Evolutionary conservation across 2,797 vertebrate genomes (phyloP).

Genomic region (Meriones psammophilus): DNA sequence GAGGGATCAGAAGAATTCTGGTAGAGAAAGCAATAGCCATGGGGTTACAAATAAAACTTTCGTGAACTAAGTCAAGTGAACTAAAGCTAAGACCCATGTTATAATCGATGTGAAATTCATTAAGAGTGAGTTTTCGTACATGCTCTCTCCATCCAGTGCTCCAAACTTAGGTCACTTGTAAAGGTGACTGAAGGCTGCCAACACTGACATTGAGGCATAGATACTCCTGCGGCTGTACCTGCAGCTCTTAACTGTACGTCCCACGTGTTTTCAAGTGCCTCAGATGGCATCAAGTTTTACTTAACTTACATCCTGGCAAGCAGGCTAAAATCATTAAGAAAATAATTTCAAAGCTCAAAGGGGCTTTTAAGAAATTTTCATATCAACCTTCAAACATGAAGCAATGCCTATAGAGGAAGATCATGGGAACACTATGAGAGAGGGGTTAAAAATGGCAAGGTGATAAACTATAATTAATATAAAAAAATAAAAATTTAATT

Average conservation of each 20-base stretch:
- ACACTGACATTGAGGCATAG: not conserved
- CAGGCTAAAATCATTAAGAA: slow-evolving; percentile 36
- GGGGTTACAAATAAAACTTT: not conserved
- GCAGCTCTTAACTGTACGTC: not conserved
- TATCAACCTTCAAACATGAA: slow-evolving; percentile 39
- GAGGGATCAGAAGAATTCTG: slow-evolving; percentile 26
- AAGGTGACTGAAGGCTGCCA: not conserved
- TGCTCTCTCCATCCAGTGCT: not conserved
- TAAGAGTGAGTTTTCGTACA: not conserved
- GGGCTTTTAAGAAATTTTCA: slow-evolving; percentile 48
- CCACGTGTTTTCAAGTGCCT: not conserved
- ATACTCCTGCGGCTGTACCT: not conserved
- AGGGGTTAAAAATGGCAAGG: no score
- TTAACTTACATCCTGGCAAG: not conserved
- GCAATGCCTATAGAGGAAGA: not conserved
- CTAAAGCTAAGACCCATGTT: slow-evolving; percentile 15
- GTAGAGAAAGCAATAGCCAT: not conserved
- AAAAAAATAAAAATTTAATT: no score
- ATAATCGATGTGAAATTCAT: slow-evolving; percentile 14
- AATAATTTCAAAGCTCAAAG: slow-evolving; percentile 64
- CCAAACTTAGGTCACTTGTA: not conserved
- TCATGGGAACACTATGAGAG: not conserved
- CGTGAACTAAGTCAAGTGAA: not conserved
- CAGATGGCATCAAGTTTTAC: not conserved
- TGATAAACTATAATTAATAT: no score